Conservation (phyloP, 2,888 invertebrate genomes). For the Gortyna flavago region DNA sequence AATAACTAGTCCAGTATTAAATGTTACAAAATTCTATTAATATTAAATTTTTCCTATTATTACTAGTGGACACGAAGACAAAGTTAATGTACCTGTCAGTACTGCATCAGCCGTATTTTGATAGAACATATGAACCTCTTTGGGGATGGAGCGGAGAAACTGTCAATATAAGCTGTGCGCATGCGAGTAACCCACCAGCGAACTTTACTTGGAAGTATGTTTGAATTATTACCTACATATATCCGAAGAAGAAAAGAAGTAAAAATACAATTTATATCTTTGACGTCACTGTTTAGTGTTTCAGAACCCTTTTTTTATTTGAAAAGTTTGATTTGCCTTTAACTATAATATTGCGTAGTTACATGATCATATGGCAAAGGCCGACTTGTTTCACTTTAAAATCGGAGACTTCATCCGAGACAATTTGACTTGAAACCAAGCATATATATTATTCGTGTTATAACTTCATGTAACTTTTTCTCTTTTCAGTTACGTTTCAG, state of each 20-base stretch:
- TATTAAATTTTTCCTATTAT: neutral
- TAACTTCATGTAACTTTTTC: neutral
- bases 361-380: neutral
- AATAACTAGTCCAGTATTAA: neutral
- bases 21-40: neutral
- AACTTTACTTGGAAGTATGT: slow-evolving; percentile 81
- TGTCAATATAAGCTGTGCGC: slow-evolving; percentile 79
- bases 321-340: neutral
- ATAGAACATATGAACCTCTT: slow-evolving; percentile 66
- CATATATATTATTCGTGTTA: neutral
- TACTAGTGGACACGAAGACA: slow-evolving; percentile 71
- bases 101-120: slow-evolving; percentile 78
- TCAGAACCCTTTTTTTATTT: neutral
- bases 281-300: neutral
- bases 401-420: neutral
- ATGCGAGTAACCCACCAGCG: slow-evolving; percentile 79
- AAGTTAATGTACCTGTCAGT: slow-evolving; percentile 77
- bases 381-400: neutral
- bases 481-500: slow-evolving; percentile 63
- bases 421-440: neutral
- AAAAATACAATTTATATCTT: neutral
- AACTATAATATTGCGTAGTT: neutral
- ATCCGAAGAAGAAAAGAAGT: neutral
- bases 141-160: slow-evolving; percentile 82
- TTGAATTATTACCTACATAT: neutral